phyloP scores from a whole-genome alignment of 2,888 invertebrate genomes.

The Eulithis testata region DNA sequence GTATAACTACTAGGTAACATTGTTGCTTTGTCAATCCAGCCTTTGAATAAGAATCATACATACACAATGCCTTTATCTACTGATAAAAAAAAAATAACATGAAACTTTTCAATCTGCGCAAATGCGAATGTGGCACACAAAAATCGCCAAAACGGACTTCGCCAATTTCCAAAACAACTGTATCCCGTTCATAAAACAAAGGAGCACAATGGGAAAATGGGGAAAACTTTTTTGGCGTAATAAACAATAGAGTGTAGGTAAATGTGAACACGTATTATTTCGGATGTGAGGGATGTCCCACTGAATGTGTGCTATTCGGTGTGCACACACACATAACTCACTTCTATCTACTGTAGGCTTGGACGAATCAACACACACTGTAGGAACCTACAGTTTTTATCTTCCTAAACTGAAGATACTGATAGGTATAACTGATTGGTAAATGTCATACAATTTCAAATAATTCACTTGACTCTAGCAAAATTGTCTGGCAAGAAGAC shows the following conservation, averaged over 20 bases:
- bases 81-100: constrained; percentile 12
- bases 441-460: too few relatives aligned
- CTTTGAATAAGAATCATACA: neutral
- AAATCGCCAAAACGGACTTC: constrained; percentile 43
- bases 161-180: constrained; percentile 59
- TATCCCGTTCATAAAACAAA: constrained; percentile 73
- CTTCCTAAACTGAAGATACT: too few relatives aligned
- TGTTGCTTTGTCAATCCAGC: neutral
- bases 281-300: constrained; percentile 58
- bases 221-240: constrained; percentile 75
- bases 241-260: constrained; percentile 75
- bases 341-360: neutral
- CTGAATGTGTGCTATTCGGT: neutral
- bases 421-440: too few relatives aligned
- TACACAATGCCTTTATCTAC: neutral
- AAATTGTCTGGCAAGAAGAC: too few relatives aligned
- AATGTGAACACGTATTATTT: constrained; percentile 71
- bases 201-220: constrained; percentile 73
- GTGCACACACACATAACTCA: neutral
- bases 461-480: too few relatives aligned
- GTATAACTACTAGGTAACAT: too few relatives aligned
- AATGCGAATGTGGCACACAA: constrained; percentile 37
- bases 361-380: too few relatives aligned
- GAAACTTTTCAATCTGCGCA: constrained; percentile 23
- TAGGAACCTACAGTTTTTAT: too few relatives aligned